Percentiles rank a stretch among this genome's conserved stretches.
These are phyloP conservation scores for Hemaris fuciformis DNA, from an alignment of 2,888 invertebrate species.

Conservation along the genomic window DNA sequence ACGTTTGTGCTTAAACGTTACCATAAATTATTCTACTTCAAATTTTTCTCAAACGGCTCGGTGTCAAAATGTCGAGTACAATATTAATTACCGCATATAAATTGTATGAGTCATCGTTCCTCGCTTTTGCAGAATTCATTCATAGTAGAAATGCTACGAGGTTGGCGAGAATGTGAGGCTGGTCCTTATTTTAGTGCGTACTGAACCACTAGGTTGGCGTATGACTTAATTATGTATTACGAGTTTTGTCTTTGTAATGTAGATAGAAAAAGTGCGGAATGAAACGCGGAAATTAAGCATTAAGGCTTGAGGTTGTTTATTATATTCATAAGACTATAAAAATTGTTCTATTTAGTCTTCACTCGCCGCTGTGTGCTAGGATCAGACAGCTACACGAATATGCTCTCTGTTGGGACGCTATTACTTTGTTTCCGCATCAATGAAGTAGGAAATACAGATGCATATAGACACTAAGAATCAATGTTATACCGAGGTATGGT, in stretches of 20 bases:
- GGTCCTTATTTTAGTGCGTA: slow-evolving; percentile 3
- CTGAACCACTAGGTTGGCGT: neutral
- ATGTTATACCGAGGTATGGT: slow-evolving; percentile 27
- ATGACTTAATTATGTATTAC: neutral
- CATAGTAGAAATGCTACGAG: neutral
- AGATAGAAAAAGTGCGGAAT: neutral
- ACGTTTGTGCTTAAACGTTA: too few relatives aligned
- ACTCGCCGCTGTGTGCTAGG: slow-evolving; percentile 42
- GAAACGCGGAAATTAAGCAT: neutral
- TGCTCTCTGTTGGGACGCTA: slow-evolving; percentile 39
- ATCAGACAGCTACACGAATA: slow-evolving; percentile 29
- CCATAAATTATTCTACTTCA: neutral
- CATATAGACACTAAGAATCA: slow-evolving; percentile 48
- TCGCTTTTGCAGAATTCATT: neutral
- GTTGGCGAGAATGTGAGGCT: slow-evolving; percentile 1
- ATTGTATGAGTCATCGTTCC: neutral
- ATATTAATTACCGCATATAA: too few relatives aligned
- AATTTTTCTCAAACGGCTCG: neutral
- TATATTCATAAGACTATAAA: slow-evolving; percentile 25
- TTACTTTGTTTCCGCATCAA: slow-evolving; percentile 18
- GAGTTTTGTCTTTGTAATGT: neutral
- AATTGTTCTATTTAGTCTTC: slow-evolving; percentile 21
- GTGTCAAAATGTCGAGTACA: too few relatives aligned
- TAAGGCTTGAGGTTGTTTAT: slow-evolving; percentile 29
- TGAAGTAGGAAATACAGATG: slow-evolving; percentile 24